Percentiles rank a stretch among this genome's conserved stretches.
Evolutionary conservation across 2,888 invertebrate genomes (phyloP).

Genomic region (Trachelus troglodyta): DNA sequence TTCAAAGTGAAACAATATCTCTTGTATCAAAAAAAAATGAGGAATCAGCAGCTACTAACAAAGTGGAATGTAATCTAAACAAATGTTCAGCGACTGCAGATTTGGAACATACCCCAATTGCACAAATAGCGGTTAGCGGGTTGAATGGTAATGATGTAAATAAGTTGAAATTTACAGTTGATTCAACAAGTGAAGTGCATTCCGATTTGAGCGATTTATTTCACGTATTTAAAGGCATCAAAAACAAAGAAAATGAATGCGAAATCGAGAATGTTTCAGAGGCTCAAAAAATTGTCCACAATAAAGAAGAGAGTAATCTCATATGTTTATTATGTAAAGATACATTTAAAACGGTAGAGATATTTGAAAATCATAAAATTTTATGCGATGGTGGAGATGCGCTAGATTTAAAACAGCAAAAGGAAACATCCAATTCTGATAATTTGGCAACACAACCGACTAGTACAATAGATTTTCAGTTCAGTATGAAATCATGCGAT

Average conservation of each 20-base stretch:
- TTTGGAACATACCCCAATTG: constrained; percentile 14
- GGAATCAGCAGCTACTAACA: constrained; percentile 11
- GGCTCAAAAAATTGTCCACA: constrained; percentile 12
- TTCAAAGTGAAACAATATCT: constrained; percentile 11
- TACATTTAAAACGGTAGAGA: constrained; percentile 29
- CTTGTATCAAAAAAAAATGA: constrained; percentile 20
- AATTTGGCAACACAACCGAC: constrained; percentile 4
- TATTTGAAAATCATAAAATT: constrained; percentile 38
- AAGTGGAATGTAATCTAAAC: constrained; percentile 20
- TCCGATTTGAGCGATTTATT: constrained; percentile 35
- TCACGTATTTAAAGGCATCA: constrained; percentile 17
- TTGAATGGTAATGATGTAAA: constrained; percentile 10
- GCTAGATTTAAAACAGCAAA: constrained; percentile 11
- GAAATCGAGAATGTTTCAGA: constrained; percentile 9
- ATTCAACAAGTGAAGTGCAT: constrained; percentile 25
- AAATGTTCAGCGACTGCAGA: constrained; percentile 11
- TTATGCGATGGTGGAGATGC: constrained; percentile 23
- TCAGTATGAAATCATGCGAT: neutral
- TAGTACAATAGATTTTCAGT: neutral
- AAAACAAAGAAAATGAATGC: constrained; percentile 12
- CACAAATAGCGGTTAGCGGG: neutral
- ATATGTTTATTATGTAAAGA: constrained; percentile 27
- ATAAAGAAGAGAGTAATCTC: constrained; percentile 18
- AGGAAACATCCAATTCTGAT: constrained; percentile 2
- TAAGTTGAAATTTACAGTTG: constrained; percentile 2